These are phyloP conservation scores for Gallinago paraguaiae DNA, from an alignment of 2,113 vertebrate genomes.

Conservation along the genomic window DNA sequence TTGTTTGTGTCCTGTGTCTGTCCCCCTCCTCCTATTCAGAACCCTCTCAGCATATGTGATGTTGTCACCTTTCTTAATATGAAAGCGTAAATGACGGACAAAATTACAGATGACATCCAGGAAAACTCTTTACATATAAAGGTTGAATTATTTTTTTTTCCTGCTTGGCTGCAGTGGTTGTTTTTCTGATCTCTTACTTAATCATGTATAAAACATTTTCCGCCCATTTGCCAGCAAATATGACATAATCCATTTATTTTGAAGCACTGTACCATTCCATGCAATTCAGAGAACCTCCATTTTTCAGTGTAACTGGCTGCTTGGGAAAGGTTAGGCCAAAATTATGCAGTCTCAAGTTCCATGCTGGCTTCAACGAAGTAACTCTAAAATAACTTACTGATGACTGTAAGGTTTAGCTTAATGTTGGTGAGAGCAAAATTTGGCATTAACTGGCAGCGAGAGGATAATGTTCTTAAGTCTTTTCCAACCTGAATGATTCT, in stretches of 20 bases:
- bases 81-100: background rate
- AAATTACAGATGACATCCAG: background rate
- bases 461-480: background rate
- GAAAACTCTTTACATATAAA: background rate
- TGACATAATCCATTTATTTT: slow-evolving; percentile 38
- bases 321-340: background rate
- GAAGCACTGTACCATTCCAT: background rate
- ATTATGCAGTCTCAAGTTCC: background rate
- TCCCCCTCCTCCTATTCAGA: background rate
- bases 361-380: background rate
- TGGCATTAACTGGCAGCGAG: background rate
- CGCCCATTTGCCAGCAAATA: background rate
- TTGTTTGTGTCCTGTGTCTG: background rate
- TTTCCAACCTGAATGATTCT: background rate
- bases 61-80: background rate
- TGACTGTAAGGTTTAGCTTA: background rate
- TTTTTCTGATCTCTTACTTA: slow-evolving; percentile 4
- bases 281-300: background rate
- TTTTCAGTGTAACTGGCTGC: background rate
- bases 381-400: background rate
- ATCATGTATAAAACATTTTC: background rate
- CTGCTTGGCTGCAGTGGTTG: background rate
- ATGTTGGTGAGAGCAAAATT: background rate
- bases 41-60: background rate
- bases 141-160: background rate